Percentiles rank a stretch among this genome's conserved stretches.
These are phyloP conservation scores for Pterocles burchelli DNA, from an alignment of 2,113 vertebrate genomes.

Conservation along the genomic window DNA sequence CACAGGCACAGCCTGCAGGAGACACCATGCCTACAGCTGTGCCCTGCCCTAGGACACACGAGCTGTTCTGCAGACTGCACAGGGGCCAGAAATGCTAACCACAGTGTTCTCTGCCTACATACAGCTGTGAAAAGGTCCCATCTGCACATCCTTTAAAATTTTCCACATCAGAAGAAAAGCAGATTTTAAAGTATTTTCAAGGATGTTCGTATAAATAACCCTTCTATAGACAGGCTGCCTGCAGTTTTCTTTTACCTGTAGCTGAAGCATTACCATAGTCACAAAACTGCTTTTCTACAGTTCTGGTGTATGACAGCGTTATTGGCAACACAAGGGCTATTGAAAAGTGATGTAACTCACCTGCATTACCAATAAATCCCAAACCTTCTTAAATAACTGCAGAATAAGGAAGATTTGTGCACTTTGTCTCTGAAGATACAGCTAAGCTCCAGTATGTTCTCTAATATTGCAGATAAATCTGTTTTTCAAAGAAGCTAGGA, in stretches of 20 bases:
- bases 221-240: neutral
- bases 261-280: neutral
- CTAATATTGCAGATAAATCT: neutral
- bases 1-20: neutral
- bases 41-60: neutral
- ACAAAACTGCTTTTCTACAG: neutral
- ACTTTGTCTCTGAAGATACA: neutral
- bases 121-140: neutral
- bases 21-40: neutral
- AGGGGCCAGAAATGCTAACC: neutral
- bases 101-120: neutral
- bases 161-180: constrained; percentile 11
- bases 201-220: neutral
- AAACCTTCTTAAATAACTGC: neutral
- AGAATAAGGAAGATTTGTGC: neutral
- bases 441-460: neutral
- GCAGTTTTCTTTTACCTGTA: neutral
- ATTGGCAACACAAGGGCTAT: neutral
- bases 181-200: neutral
- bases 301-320: neutral
- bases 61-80: neutral
- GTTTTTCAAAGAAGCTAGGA: neutral
- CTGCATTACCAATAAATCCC: neutral
- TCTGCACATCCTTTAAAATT: neutral
- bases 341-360: neutral